Conservation (phyloP, 2,113 vertebrate genomes). For the Catharus minimus region DNA sequence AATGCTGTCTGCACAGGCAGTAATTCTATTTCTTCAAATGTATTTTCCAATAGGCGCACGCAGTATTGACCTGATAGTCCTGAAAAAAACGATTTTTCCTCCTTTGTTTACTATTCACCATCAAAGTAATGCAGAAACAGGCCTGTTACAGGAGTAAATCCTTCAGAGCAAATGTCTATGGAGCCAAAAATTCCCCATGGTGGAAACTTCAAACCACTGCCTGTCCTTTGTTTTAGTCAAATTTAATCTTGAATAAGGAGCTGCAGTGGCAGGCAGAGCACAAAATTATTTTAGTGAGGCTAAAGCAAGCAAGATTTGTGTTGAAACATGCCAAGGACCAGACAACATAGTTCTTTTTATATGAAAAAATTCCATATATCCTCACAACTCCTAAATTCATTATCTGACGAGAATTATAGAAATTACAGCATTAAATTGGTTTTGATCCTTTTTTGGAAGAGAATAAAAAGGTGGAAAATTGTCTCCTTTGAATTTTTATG, state of each 20-base stretch:
- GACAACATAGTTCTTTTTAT: neutral
- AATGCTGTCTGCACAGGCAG: neutral
- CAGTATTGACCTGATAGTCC: neutral
- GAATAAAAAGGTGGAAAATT: neutral
- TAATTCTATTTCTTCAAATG: neutral
- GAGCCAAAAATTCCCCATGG: neutral
- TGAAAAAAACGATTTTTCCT: neutral
- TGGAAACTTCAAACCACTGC: neutral
- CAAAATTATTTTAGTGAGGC: neutral
- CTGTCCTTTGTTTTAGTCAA: neutral
- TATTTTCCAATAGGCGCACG: neutral
- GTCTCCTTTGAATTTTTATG: neutral
- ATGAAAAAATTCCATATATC: neutral
- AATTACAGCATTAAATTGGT: neutral
- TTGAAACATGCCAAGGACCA: neutral
- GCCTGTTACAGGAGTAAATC: neutral
- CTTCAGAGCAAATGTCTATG: neutral
- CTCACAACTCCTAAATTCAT: neutral
- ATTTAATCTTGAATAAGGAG: neutral
- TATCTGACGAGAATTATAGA: neutral
- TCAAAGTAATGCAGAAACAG: neutral
- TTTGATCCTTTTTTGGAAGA: neutral
- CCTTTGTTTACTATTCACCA: neutral
- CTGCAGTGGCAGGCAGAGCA: neutral
- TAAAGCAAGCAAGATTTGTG: neutral